phyloP scores from a whole-genome alignment of 2,113 vertebrate genomes.

The Pteruthius melanotis region DNA sequence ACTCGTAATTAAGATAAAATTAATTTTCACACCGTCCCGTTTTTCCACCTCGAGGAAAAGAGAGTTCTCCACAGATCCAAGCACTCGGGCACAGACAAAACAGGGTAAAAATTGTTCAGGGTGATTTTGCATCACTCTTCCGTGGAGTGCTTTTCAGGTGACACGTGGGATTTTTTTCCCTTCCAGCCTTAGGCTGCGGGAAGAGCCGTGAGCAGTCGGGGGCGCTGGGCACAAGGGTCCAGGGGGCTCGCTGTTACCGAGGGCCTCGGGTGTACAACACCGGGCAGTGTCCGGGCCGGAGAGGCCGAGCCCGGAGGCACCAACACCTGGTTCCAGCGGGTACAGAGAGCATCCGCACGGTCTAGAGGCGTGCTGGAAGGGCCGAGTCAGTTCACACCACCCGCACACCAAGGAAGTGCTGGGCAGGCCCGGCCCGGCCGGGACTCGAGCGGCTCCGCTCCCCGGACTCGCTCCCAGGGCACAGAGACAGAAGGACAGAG shows the following conservation, averaged over 20 bases:
- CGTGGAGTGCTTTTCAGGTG: background rate
- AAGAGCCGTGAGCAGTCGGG: background rate
- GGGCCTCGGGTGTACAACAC: background rate
- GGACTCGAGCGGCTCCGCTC: background rate
- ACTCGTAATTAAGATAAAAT: background rate
- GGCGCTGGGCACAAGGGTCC: background rate
- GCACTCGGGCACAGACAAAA: background rate
- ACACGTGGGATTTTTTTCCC: background rate
- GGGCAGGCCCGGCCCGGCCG: background rate
- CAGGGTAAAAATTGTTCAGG: background rate
- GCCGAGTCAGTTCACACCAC: fast-evolving
- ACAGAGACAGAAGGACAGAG: background rate
- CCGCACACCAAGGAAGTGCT: too few species aligned
- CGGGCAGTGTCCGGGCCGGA: background rate
- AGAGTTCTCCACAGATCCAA: background rate
- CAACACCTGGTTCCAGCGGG: background rate
- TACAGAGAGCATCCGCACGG: background rate
- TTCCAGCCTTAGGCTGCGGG: too few species aligned
- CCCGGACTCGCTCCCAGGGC: background rate
- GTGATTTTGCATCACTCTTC: background rate
- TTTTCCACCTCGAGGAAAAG: background rate
- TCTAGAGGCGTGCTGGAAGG: background rate
- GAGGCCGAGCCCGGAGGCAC: background rate
- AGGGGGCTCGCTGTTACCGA: background rate
- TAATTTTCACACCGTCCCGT: background rate